These are phyloP conservation scores for Crossoptilon crossoptilon DNA, from an alignment of 2,797 vertebrate genomes.

Conservation along the genomic window DNA sequence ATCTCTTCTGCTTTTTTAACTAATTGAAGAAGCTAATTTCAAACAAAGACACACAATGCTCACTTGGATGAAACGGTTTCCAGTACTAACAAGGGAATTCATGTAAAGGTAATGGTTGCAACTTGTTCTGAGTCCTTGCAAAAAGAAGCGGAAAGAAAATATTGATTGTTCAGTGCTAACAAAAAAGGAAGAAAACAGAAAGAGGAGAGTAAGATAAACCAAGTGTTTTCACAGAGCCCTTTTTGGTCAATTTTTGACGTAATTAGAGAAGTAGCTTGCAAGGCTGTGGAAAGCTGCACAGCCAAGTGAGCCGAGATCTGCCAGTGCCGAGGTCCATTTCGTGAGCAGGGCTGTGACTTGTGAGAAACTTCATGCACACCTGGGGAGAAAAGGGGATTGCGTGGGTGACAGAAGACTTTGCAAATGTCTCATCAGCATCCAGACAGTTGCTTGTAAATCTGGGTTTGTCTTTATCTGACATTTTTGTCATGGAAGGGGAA, in stretches of 20 bases:
- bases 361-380: background rate
- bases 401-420: background rate
- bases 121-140: background rate
- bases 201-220: background rate
- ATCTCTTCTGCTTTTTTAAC: background rate
- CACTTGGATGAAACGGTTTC: background rate
- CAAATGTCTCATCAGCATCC: background rate
- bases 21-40: background rate
- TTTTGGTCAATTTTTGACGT: background rate
- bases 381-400: background rate
- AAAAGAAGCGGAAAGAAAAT: slow-evolving; percentile 1
- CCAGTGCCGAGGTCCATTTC: background rate
- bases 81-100: background rate
- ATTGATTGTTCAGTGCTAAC: background rate
- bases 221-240: background rate
- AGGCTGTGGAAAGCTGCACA: background rate
- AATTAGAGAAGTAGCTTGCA: background rate
- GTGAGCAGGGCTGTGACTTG: accelerated
- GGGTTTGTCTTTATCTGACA: background rate
- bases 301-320: background rate
- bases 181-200: background rate
- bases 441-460: background rate
- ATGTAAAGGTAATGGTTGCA: background rate
- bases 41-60: background rate
- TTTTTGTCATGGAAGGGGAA: slow-evolving; percentile 12